phyloP scores from a whole-genome alignment of 2,113 vertebrate species.

The Thamnaconus septentrionalis region DNA sequence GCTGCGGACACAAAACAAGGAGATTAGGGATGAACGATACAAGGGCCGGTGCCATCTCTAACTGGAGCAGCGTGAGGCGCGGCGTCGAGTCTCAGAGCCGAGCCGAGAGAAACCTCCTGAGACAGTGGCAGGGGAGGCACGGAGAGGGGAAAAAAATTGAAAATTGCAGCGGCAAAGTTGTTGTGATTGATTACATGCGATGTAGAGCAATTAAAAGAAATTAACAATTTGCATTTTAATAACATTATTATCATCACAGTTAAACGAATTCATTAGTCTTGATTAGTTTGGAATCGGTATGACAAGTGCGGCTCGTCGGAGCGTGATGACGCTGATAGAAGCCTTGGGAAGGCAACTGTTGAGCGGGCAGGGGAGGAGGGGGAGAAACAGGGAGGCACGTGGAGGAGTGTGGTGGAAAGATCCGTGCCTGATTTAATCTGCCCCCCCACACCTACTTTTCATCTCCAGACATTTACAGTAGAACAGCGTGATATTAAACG shows the following conservation, averaged over 20 bases:
- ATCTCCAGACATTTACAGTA: too few relatives aligned
- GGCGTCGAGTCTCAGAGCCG: slow-evolving; percentile 1
- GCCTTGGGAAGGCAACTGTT: slow-evolving; percentile 24
- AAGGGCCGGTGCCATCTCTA: slow-evolving; percentile 54
- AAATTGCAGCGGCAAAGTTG: slow-evolving; percentile 51
- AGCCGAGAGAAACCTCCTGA: slow-evolving; percentile 14
- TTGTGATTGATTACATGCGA: slow-evolving; percentile 86
- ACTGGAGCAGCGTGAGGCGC: slow-evolving; percentile 34
- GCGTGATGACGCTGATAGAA: slow-evolving; percentile 70
- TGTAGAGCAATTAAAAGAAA: slow-evolving; percentile 91
- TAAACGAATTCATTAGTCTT: slow-evolving; percentile 96
- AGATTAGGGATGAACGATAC: slow-evolving; percentile 62
- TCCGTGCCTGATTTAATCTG: too few relatives aligned
- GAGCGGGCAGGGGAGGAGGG: too few relatives aligned
- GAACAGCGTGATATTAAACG: too few relatives aligned
- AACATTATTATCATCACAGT: slow-evolving; percentile 87
- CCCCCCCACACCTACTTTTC: too few relatives aligned
- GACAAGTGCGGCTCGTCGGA: slow-evolving; percentile 76
- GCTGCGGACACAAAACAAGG: slow-evolving; percentile 56
- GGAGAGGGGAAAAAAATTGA: slow-evolving; percentile 9
- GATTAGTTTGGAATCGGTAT: slow-evolving; percentile 85
- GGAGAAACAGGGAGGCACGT: too few relatives aligned
- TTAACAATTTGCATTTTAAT: slow-evolving; percentile 98
- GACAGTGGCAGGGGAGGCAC: not conserved
- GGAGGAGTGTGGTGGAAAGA: too few relatives aligned